A percentile compares a stretch with the other conserved stretches of the same genome.
phyloP scores from a whole-genome alignment of 1,140 invertebrate genomes.

The Drosophila melanica region DNA sequence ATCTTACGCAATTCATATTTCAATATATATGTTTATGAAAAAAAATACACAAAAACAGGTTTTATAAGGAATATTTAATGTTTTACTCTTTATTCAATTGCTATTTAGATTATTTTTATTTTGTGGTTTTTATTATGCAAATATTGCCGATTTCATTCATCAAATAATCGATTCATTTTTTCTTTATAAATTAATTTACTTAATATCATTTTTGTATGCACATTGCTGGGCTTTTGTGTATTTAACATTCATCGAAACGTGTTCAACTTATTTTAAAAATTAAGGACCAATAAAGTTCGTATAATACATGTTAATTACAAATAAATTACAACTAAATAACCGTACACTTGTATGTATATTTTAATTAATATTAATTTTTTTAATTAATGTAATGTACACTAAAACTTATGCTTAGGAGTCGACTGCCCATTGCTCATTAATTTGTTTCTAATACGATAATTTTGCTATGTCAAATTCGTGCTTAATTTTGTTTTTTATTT shows the following conservation, averaged over 20 bases:
- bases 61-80: constrained; percentile 24
- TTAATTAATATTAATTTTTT: constrained; percentile 42
- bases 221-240: constrained; percentile 59
- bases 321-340: constrained; percentile 77
- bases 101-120: constrained; percentile 45
- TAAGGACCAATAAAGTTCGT: constrained; percentile 56
- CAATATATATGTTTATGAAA: too few relatives aligned
- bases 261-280: constrained; percentile 53
- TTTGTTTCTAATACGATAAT: constrained; percentile 41
- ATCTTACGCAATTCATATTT: too few relatives aligned
- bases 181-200: constrained; percentile 22
- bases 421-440: constrained; percentile 60
- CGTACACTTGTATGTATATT: constrained; percentile 43
- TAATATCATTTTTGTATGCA: constrained; percentile 47
- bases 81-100: constrained; percentile 59
- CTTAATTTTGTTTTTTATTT: constrained; percentile 30
- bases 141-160: constrained; percentile 69
- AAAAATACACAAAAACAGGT: neutral
- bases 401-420: constrained; percentile 64
- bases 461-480: constrained; percentile 61
- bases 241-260: constrained; percentile 54
- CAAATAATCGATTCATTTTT: constrained; percentile 45
- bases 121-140: constrained; percentile 59
- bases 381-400: constrained; percentile 49
- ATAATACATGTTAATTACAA: constrained; percentile 68